Evolutionary conservation across 2,888 invertebrate genomes (phyloP).

Genomic region (Andrena chrysosceles): DNA sequence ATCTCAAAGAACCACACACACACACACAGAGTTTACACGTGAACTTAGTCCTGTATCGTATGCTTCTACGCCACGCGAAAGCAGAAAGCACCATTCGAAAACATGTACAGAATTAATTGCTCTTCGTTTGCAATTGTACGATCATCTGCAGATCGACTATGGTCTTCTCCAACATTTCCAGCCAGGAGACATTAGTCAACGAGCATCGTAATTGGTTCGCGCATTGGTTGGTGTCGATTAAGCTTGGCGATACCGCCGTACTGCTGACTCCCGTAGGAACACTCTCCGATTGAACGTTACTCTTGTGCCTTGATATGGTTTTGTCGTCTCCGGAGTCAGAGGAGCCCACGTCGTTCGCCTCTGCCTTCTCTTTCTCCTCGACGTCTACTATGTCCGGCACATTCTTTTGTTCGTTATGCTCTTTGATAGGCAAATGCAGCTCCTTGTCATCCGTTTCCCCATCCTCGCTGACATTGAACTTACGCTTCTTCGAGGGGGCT

Average conservation of each 20-base stretch:
- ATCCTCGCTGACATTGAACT: constrained; percentile 76
- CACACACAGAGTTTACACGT: constrained; percentile 42
- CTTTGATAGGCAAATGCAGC: constrained; percentile 68
- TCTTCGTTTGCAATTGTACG: constrained; percentile 82
- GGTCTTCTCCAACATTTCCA: constrained; percentile 84
- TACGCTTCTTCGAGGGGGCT: constrained; percentile 82
- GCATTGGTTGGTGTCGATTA: constrained; percentile 76
- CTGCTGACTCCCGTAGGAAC: constrained; percentile 70
- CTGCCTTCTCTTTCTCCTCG: constrained; percentile 73
- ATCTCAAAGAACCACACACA: constrained; percentile 56
- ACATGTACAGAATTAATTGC: constrained; percentile 68
- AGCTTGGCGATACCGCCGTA: constrained; percentile 64
- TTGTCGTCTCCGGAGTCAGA: constrained; percentile 71
- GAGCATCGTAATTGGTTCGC: constrained; percentile 79
- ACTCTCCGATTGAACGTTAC: constrained; percentile 59
- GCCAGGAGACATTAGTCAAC: constrained; percentile 81
- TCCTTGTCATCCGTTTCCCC: constrained; percentile 66
- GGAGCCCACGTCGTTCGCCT: constrained; percentile 58
- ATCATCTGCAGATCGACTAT: constrained; percentile 82
- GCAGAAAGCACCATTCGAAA: constrained; percentile 60
- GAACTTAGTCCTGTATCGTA: constrained; percentile 61
- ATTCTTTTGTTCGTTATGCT: constrained; percentile 61
- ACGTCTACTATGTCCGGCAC: constrained; percentile 69
- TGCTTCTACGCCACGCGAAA: constrained; percentile 46
- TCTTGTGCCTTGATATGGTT: constrained; percentile 59